Evolutionary conservation across 1,140 invertebrate genomes (phyloP).

Genomic region (Octopus bimaculoides): DNA sequence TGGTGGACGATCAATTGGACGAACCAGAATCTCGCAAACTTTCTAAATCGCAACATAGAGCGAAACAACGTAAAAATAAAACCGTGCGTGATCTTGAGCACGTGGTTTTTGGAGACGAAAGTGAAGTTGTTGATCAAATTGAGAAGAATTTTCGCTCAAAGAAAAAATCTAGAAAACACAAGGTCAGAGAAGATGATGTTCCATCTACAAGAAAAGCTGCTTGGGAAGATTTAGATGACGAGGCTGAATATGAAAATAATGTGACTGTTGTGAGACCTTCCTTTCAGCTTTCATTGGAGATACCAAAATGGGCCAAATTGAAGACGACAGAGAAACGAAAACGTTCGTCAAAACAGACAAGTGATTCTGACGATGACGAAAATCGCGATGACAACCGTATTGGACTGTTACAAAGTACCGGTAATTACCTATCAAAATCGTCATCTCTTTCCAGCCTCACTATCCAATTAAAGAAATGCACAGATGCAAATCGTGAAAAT

Average conservation of each 20-base stretch:
- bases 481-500: background rate
- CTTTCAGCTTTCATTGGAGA: background rate
- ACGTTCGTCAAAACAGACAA: background rate
- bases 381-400: background rate
- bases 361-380: background rate
- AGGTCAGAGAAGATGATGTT: background rate
- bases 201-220: background rate
- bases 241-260: background rate
- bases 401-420: background rate
- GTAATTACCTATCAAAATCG: background rate
- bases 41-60: background rate
- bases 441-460: background rate
- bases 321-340: background rate
- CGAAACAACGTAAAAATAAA: background rate
- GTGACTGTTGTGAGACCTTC: background rate
- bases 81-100: background rate
- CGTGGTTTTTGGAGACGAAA: background rate
- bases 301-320: background rate
- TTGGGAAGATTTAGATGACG: background rate
- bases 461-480: background rate
- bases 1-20: no score
- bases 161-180: background rate
- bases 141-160: background rate
- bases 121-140: background rate
- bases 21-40: no score